Evolutionary conservation across 2,888 invertebrate species (phyloP).

Genomic region (Drosophila hamatofila): DNA sequence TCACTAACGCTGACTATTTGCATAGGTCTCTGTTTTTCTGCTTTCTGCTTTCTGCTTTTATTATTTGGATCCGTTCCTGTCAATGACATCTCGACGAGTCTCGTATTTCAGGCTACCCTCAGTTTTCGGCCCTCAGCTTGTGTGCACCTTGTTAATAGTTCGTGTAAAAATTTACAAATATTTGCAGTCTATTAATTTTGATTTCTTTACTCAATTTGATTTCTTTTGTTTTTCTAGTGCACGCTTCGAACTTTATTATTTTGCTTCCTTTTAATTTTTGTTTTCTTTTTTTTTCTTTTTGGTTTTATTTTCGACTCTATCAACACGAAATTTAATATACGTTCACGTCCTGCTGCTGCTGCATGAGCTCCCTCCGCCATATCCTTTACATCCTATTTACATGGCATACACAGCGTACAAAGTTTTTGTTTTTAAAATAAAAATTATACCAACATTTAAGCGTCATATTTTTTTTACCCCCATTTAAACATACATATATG

Average conservation of each 20-base stretch:
- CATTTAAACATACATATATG: background rate
- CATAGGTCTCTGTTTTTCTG: conserved; percentile 57
- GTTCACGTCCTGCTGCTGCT: conserved; percentile 25
- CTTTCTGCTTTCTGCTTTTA: conserved; percentile 13
- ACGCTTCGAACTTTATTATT: conserved; percentile 69
- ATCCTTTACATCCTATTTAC: conserved; percentile 59
- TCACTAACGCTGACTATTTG: conserved; percentile 56
- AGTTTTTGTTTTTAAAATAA: conserved; percentile 63
- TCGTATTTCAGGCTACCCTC: conserved; percentile 38
- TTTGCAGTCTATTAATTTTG: conserved; percentile 83
- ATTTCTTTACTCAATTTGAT: conserved; percentile 52
- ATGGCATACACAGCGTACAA: conserved; percentile 47
- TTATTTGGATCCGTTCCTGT: conserved; percentile 14
- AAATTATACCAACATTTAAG: conserved; percentile 66
- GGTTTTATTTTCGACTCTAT: conserved; percentile 38
- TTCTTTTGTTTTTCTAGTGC: conserved; percentile 67
- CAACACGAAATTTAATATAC: conserved; percentile 77
- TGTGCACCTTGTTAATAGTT: conserved; percentile 83
- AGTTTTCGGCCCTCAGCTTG: conserved; percentile 16
- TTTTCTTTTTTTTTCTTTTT: background rate
- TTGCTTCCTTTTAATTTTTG: conserved; percentile 24
- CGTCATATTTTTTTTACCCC: conserved; percentile 48
- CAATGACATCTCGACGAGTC: conserved; percentile 67
- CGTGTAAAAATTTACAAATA: conserved; percentile 85
- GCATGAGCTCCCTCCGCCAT: background rate